A percentile compares a stretch with the other conserved stretches of the same genome.
Conservation (phyloP, 2,113 vertebrate genomes). For the Bettongia penicillata region DNA sequence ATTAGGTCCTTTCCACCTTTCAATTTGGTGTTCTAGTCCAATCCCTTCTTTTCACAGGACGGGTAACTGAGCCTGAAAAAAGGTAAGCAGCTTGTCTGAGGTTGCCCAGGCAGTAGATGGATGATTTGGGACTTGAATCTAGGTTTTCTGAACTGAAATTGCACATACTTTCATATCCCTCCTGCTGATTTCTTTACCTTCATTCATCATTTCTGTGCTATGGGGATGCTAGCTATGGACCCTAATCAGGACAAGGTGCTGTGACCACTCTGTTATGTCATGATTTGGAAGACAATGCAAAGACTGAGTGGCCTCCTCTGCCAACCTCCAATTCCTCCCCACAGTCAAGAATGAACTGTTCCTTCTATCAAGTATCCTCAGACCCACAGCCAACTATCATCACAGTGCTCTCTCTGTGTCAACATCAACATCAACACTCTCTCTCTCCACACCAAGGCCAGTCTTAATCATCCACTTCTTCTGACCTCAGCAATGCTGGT, state of each 20-base stretch:
- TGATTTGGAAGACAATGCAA: too few relatives aligned
- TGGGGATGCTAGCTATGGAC: background rate
- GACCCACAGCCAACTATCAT: background rate
- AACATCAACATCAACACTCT: background rate
- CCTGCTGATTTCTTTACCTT: background rate
- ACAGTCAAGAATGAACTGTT: background rate
- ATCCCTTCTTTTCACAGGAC: background rate
- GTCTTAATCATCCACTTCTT: background rate
- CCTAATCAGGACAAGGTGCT: background rate
- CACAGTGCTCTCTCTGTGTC: background rate
- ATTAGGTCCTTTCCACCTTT: background rate
- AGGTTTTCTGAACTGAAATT: too few relatives aligned
- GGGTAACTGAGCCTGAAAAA: background rate
- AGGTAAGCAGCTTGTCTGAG: background rate
- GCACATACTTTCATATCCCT: background rate
- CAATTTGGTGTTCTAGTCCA: background rate
- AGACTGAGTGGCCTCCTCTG: too few relatives aligned
- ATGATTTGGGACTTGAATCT: too few relatives aligned
- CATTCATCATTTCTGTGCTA: background rate
- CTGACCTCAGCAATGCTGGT: background rate
- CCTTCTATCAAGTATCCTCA: background rate
- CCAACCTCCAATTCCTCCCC: background rate
- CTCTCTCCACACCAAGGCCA: background rate
- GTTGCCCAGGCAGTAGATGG: background rate
- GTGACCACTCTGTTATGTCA: too few relatives aligned